These are phyloP conservation scores for Acomys russatus DNA, from an alignment of 2,797 vertebrate genomes.

Conservation along the genomic window DNA sequence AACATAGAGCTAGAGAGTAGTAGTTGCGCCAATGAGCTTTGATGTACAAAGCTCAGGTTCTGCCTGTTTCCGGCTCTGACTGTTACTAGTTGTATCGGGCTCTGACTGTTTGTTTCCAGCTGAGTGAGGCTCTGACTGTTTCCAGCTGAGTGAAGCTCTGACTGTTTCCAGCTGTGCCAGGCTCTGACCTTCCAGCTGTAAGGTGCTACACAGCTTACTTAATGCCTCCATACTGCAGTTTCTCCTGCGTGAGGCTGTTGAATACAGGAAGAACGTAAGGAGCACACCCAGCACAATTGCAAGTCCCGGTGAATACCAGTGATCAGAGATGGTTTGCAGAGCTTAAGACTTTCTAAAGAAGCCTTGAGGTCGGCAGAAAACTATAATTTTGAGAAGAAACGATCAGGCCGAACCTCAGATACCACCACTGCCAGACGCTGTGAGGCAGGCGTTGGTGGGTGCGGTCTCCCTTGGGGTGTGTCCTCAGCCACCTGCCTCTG, in stretches of 20 bases:
- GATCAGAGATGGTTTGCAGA: background rate
- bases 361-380: slow-evolving; percentile 1
- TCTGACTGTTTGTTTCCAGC: background rate
- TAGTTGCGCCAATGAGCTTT: background rate
- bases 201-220: background rate
- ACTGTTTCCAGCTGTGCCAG: background rate
- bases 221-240: background rate
- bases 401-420: background rate
- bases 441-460: background rate
- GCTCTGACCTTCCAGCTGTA: background rate
- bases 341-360: slow-evolving; percentile 7
- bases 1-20: accelerated
- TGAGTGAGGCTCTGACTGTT: background rate
- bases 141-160: background rate
- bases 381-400: background rate
- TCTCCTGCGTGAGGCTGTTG: background rate
- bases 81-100: background rate
- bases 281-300: background rate
- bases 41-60: background rate
- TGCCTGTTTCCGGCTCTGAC: background rate
- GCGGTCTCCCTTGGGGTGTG: accelerated
- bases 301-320: background rate
- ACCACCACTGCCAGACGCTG: background rate
- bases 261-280: background rate
- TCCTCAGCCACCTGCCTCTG: background rate